Percentiles rank a stretch among this genome's conserved stretches.
phyloP scores from a whole-genome alignment of 2,113 vertebrate genomes.

The Nannobrachium achirus region DNA sequence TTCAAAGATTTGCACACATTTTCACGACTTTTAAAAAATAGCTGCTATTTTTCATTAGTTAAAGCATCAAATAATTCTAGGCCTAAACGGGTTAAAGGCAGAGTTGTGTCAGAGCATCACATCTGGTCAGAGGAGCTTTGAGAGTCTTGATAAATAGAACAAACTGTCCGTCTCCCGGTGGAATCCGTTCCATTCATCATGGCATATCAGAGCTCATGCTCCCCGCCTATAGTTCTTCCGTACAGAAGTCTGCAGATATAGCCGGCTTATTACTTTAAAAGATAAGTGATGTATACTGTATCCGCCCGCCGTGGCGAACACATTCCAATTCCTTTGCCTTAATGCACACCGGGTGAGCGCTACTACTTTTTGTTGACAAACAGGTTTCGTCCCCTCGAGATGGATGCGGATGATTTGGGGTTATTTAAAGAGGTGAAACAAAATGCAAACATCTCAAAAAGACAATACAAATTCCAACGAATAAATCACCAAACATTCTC shows the following conservation, averaged over 20 bases:
- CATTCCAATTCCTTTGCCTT: not conserved
- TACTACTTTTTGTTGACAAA: not conserved
- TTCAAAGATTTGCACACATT: no score
- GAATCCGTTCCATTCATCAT: slow-evolving; percentile 33
- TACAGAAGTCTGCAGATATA: slow-evolving; percentile 36
- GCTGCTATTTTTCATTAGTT: no score
- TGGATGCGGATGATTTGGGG: not conserved
- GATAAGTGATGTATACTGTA: no score
- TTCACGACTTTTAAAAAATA: no score
- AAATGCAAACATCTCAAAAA: slow-evolving; percentile 4
- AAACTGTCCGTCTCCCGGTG: slow-evolving; percentile 8
- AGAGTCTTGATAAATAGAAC: slow-evolving; percentile 25
- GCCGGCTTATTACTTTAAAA: slow-evolving; percentile 26
- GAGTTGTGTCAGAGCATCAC: slow-evolving; percentile 34
- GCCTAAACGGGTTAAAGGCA: no score
- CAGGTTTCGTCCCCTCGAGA: not conserved
- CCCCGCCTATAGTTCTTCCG: slow-evolving; percentile 19
- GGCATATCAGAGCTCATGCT: slow-evolving; percentile 22
- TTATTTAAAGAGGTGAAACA: slow-evolving; percentile 23
- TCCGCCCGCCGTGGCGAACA: no score
- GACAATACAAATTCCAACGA: slow-evolving; percentile 52
- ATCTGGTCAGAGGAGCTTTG: slow-evolving; percentile 20
- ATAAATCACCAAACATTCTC: slow-evolving; percentile 22
- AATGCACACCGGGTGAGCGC: not conserved
- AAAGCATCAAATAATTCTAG: no score